A percentile compares a stretch with the other conserved stretches of the same genome.
These are phyloP conservation scores for Collichthys lucidus DNA, from an alignment of 2,113 vertebrate species.

Conservation along the genomic window DNA sequence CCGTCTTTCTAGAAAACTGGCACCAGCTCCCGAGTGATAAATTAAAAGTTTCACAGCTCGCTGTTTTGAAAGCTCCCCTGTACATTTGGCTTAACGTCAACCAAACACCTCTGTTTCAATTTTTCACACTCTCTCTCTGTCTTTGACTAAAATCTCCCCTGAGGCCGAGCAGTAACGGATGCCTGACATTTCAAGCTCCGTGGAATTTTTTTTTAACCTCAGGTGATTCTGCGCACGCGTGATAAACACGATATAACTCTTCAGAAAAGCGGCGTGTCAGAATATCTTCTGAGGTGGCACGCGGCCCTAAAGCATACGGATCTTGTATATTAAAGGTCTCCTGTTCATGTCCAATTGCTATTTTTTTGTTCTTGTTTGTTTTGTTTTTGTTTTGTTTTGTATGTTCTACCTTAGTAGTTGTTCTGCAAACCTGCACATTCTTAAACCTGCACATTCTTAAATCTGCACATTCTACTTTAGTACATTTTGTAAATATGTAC, in stretches of 20 bases:
- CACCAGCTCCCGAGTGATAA: not conserved
- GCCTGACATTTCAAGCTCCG: constrained; percentile 3
- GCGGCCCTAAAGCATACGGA: not conserved
- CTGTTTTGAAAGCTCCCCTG: not conserved
- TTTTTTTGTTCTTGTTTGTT: too few species aligned
- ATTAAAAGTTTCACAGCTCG: constrained; percentile 4
- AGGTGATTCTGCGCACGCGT: not conserved
- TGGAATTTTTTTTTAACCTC: not conserved
- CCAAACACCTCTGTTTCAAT: constrained; percentile 21
- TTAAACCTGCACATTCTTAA: too few species aligned
- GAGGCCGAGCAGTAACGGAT: not conserved
- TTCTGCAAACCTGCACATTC: too few species aligned
- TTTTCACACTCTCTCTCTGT: not conserved
- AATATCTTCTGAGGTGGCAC: too few species aligned
- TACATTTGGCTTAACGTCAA: constrained; percentile 12
- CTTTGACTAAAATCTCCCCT: not conserved
- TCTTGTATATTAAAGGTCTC: too few species aligned
- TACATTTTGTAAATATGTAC: too few species aligned
- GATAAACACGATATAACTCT: not conserved
- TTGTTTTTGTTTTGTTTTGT: too few species aligned
- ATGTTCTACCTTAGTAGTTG: too few species aligned
- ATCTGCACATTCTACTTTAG: too few species aligned
- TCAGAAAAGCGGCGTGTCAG: not conserved
- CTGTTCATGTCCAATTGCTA: too few species aligned
- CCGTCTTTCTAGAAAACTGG: not conserved